Percentiles rank a stretch among this genome's conserved stretches.
Evolutionary conservation across 2,888 invertebrate species (phyloP).

Genomic region (Agrotis ipsilon): DNA sequence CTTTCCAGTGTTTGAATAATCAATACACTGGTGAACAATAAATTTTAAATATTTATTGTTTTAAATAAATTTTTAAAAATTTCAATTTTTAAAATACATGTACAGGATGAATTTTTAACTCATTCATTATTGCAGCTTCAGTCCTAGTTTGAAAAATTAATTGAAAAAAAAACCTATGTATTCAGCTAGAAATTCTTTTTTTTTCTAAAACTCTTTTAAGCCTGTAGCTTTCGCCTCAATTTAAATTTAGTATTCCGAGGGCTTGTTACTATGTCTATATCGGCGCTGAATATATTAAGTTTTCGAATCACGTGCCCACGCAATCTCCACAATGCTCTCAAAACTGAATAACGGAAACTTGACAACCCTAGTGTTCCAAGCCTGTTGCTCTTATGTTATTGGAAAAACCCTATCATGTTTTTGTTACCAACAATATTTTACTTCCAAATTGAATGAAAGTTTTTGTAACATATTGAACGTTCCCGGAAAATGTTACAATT

Average conservation of each 20-base stretch:
- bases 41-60: too few relatives aligned
- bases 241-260: background rate
- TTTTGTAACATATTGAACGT: constrained; percentile 19
- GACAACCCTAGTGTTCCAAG: background rate
- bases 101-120: too few relatives aligned
- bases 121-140: too few relatives aligned
- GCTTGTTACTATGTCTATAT: background rate
- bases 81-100: too few relatives aligned
- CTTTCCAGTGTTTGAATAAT: too few relatives aligned
- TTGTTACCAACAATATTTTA: constrained; percentile 16
- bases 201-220: background rate
- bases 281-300: constrained; percentile 7
- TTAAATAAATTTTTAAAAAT: too few relatives aligned
- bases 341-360: constrained; percentile 16
- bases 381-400: constrained; percentile 27
- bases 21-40: too few relatives aligned
- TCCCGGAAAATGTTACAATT: constrained; percentile 1
- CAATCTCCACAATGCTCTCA: constrained; percentile 4
- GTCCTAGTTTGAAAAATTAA: too few relatives aligned
- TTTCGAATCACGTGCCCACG: constrained; percentile 19
- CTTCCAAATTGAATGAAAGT: constrained; percentile 22
- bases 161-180: too few relatives aligned
- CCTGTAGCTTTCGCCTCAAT: background rate
- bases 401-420: constrained; percentile 8
- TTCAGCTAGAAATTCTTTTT: too few relatives aligned